Evolutionary conservation across 2,797 vertebrate species (phyloP).

Genomic region (Nasua narica): DNA sequence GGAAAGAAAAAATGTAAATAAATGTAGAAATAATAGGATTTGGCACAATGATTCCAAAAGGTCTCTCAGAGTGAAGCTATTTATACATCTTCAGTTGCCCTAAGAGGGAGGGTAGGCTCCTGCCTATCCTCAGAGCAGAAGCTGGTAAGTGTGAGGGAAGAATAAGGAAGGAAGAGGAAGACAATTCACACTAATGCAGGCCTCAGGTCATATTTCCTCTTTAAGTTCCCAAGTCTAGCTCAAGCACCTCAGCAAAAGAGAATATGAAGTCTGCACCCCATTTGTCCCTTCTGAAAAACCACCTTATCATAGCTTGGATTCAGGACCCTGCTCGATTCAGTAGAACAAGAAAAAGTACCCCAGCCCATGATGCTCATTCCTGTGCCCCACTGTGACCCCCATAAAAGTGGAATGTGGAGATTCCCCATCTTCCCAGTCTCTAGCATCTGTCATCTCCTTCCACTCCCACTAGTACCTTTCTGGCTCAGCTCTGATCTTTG

Average conservation of each 20-base stretch:
- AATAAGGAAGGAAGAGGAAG: background rate
- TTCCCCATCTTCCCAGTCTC: background rate
- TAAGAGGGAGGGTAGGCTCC: background rate
- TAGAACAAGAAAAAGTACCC: background rate
- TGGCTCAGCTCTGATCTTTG: background rate
- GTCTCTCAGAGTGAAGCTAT: background rate
- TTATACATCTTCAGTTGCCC: background rate
- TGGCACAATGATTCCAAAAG: background rate
- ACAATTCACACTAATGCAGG: background rate
- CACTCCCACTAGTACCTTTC: background rate
- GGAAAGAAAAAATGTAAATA: background rate
- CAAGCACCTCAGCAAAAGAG: background rate
- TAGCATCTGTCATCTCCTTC: background rate
- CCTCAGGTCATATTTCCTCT: background rate
- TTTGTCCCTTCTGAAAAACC: background rate
- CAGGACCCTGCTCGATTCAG: background rate
- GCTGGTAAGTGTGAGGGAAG: rapidly evolving
- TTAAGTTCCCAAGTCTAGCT: background rate
- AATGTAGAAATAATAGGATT: background rate
- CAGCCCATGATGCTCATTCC: background rate
- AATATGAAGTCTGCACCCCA: background rate
- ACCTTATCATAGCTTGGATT: background rate
- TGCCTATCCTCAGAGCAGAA: background rate
- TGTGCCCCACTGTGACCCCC: rapidly evolving
- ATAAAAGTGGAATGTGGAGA: background rate